A percentile compares a stretch with the other conserved stretches of the same genome.
These are phyloP conservation scores for Distichodus sexfasciatus DNA, from an alignment of 2,797 vertebrate species.

Conservation along the genomic window DNA sequence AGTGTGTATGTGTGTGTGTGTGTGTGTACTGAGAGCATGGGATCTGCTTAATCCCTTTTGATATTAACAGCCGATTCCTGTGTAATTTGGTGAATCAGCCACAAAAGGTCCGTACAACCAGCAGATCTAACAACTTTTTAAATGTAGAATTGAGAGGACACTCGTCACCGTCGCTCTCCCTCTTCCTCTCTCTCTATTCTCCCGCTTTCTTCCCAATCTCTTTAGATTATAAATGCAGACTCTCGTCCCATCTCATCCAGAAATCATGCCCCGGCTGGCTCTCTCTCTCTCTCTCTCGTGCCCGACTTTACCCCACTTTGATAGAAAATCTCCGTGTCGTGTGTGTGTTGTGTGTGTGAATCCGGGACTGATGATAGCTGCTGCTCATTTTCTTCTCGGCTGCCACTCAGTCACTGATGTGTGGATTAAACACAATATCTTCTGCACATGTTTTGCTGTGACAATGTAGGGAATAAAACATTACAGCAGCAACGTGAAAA, in stretches of 20 bases:
- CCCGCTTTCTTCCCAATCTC: constrained; percentile 34
- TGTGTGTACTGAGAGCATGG: not conserved
- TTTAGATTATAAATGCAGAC: constrained; percentile 56
- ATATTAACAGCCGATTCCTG: constrained; percentile 44
- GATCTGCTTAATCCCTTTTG: constrained; percentile 41
- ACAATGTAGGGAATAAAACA: constrained; percentile 46
- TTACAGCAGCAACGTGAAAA: constrained; percentile 36
- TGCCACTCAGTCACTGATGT: constrained; percentile 32
- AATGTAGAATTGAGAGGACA: constrained; percentile 46
- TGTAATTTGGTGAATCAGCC: constrained; percentile 49
- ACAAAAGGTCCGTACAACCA: constrained; percentile 38
- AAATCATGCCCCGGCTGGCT: constrained; percentile 48
- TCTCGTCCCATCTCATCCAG: constrained; percentile 57
- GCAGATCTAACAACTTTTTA: constrained; percentile 39
- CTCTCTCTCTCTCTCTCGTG: not conserved
- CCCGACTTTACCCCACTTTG: constrained; percentile 1
- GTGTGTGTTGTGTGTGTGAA: constrained; percentile 27
- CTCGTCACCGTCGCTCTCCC: constrained; percentile 23
- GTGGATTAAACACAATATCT: constrained; percentile 35
- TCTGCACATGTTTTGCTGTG: constrained; percentile 28
- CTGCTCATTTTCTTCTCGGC: constrained; percentile 31
- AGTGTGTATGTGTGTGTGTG: not conserved
- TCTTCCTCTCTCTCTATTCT: constrained; percentile 11
- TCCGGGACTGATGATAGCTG: constrained; percentile 40
- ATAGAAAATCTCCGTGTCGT: constrained; percentile 4